Base-by-base conservation (phyloP, 2,797 vertebrate species). In the Picus viridis region DNA sequence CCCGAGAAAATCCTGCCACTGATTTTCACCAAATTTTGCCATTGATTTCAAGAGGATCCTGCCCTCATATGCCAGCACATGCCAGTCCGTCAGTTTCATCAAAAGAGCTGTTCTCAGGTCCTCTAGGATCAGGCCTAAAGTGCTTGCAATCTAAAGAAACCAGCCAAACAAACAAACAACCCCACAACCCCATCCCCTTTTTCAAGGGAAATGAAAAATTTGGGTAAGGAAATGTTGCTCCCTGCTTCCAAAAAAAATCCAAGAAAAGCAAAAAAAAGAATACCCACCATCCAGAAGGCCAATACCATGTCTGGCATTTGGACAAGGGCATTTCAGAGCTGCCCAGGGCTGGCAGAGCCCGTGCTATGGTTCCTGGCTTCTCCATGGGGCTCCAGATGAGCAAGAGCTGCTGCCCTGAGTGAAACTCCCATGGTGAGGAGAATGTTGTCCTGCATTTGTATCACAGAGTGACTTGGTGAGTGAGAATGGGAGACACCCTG, bases 1-100 rank as follows among this genome's bases (percentile, higher is more conserved):
- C 53, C 63, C 17, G 14, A 39, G 67, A 58, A 83, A 92, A 83
- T 71, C 16, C 62, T 90, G 45, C 32, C 12, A 17, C 45, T 89
- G 41, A 22, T 89, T 87, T 74, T 82, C 90, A 81, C 13, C 30
- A 63, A 72, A 22, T 63, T 92, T 91, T 95, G 53, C 23, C 54
- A 70, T 1, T 76, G 54, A 74, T 79, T 93, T 78, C 29, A 67
- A 63, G 59, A 77, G 47, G 64, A 16, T 65, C n/a, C 22, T 73
- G 54, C 75, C 73, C 36, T 80, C 47, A 6, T 18, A 62, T 3
- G 6, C 15, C 32, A 75, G 43, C 67, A 67, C 7, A 0, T 70
- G 80, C 29, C 49, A 88, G n/a, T 57, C 75, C 19, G 7, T 51
- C 36, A 59, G 43, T 59, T 83, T 78, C 69, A 61, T 1, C 30